A percentile compares a stretch with the other conserved stretches of the same genome.
Evolutionary conservation across 2,797 vertebrate species (phyloP).

Genomic region (Decapterus maruadsi): DNA sequence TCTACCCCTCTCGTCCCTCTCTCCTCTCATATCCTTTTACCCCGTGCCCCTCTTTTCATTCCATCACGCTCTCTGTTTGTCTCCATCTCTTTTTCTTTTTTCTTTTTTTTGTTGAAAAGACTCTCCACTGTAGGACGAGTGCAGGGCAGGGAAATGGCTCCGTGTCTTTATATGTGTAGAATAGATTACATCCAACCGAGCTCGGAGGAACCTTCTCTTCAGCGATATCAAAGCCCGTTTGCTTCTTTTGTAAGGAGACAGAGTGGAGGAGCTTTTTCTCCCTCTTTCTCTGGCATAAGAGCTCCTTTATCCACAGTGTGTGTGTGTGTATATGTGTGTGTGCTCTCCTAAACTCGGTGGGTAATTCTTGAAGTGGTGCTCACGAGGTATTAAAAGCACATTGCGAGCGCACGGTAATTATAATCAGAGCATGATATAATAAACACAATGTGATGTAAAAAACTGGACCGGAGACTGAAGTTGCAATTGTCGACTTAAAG

Average conservation of each 20-base stretch:
- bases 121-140: conserved; percentile 59
- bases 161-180: conserved; percentile 65
- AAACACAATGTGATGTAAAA: conserved; percentile 8
- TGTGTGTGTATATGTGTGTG: conserved; percentile 25
- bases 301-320: conserved; percentile 62
- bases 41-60: conserved; percentile 66
- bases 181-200: conserved; percentile 72
- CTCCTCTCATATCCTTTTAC: conserved; percentile 61
- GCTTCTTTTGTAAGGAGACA: conserved; percentile 63
- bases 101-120: conserved; percentile 37
- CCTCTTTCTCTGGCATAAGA: conserved; percentile 63
- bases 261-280: conserved; percentile 58
- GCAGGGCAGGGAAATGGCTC: conserved; percentile 64
- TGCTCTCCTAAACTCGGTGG: conserved; percentile 22
- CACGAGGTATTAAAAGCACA: conserved; percentile 35
- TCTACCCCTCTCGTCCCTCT: conserved; percentile 15
- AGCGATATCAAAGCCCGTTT: conserved; percentile 74
- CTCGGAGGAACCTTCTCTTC: conserved; percentile 64
- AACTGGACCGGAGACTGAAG: neutral
- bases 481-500: conserved; percentile 2
- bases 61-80: conserved; percentile 55
- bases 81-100: conserved; percentile 19
- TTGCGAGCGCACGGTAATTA: conserved; percentile 46
- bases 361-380: conserved; percentile 49
- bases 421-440: conserved; percentile 39